Conservation (phyloP, 2,888 invertebrate species). For the Arctia plantaginis region DNA sequence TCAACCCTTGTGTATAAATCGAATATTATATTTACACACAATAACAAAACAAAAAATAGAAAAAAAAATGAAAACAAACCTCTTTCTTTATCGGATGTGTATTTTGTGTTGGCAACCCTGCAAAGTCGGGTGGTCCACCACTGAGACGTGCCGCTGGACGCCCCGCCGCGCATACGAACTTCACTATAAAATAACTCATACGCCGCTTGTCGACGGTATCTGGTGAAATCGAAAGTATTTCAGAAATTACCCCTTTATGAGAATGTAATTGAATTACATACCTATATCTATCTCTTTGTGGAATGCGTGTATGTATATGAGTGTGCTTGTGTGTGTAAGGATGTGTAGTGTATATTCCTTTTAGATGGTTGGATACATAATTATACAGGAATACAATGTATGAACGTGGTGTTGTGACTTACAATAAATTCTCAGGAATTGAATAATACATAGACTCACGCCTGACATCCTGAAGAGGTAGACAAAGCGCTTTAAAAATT, state of each 20-base stretch:
- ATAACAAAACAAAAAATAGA: constrained; percentile 13
- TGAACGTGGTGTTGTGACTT: background rate
- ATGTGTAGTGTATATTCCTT: background rate
- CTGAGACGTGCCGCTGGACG: constrained; percentile 60
- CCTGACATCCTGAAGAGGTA: background rate
- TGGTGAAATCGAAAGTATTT: constrained; percentile 38
- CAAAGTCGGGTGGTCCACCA: constrained; percentile 70
- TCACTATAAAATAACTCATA: constrained; percentile 40
- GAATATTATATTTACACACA: constrained; percentile 19
- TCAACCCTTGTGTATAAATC: background rate
- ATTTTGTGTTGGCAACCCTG: constrained; percentile 57
- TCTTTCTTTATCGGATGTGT: constrained; percentile 11
- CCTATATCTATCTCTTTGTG: constrained; percentile 7
- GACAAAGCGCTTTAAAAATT: background rate
- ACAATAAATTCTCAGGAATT: background rate
- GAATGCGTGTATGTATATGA: background rate
- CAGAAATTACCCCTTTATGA: constrained; percentile 29
- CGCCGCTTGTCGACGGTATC: constrained; percentile 30
- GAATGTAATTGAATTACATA: constrained; percentile 25
- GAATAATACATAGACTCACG: background rate
- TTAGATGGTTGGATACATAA: background rate
- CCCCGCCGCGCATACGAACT: constrained; percentile 71
- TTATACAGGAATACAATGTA: background rate
- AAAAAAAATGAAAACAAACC: constrained; percentile 32
- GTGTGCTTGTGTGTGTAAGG: background rate